A percentile compares a stretch with the other conserved stretches of the same genome.
These are phyloP conservation scores for Calcarius ornatus DNA, from an alignment of 2,113 vertebrate species.

Conservation along the genomic window DNA sequence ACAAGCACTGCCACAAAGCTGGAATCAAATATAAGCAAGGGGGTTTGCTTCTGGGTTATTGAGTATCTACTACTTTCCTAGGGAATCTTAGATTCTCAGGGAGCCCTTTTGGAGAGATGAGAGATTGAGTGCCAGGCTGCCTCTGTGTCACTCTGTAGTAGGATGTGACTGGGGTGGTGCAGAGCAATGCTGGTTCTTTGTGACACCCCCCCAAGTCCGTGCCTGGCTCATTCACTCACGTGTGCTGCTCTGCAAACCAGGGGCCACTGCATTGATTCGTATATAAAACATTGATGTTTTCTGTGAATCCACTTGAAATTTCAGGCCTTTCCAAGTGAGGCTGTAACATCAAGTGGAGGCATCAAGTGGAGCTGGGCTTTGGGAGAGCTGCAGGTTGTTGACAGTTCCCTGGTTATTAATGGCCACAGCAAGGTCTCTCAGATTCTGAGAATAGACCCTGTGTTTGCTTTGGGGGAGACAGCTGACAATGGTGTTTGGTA, in stretches of 20 bases:
- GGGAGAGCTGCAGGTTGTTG: not conserved
- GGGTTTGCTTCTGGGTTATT: not conserved
- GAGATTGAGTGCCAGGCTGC: not conserved
- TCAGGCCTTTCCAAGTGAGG: not conserved
- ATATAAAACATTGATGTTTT: rapidly evolving
- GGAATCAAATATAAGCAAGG: not conserved
- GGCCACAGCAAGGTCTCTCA: not conserved
- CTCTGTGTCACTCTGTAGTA: not conserved
- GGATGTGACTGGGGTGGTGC: not conserved
- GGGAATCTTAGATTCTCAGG: not conserved
- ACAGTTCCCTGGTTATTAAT: conserved; percentile 23
- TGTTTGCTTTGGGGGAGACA: conserved; percentile 53
- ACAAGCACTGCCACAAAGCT: not conserved
- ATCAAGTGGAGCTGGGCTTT: not conserved
- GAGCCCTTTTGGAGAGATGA: not conserved
- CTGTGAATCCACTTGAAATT: not conserved
- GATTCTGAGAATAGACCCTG: conserved; percentile 55
- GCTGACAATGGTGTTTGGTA: conserved; percentile 58
- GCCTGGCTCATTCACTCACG: rapidly evolving
- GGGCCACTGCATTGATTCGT: rapidly evolving
- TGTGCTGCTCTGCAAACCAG: not conserved
- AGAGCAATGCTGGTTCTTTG: not conserved
- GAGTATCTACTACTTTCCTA: not conserved
- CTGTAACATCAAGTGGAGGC: not conserved
- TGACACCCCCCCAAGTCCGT: not conserved